Conservation (phyloP, 2,797 vertebrate species). For the Meriones psammophilus region DNA sequence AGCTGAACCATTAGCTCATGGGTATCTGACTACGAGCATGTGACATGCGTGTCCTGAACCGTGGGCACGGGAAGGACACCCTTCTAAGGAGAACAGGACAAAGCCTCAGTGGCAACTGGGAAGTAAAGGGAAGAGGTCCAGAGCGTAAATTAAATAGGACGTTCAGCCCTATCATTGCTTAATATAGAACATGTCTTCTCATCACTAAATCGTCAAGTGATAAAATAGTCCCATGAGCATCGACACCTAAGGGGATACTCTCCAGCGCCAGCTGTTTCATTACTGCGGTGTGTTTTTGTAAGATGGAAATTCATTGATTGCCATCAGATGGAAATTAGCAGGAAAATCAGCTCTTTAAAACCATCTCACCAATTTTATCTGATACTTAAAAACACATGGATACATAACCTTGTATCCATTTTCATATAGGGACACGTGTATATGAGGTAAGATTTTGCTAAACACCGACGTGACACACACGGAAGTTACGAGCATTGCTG, state of each 20-base stretch:
- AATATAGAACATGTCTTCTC: slow-evolving; percentile 17
- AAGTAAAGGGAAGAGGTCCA: not conserved
- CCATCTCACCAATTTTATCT: slow-evolving; percentile 68
- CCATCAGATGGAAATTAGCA: slow-evolving; percentile 74
- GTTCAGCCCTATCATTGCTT: not conserved
- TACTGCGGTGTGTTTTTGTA: slow-evolving; percentile 77
- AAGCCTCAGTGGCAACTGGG: not conserved
- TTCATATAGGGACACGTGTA: slow-evolving; percentile 63
- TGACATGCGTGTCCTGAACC: not conserved
- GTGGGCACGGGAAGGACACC: not conserved
- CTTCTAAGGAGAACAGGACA: not conserved
- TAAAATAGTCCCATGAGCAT: slow-evolving; percentile 43
- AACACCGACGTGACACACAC: not conserved
- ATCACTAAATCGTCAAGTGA: slow-evolving; percentile 40
- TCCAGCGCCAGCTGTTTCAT: slow-evolving; percentile 76
- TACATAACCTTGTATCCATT: slow-evolving; percentile 21
- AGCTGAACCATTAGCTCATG: not conserved
- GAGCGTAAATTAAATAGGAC: slow-evolving; percentile 21
- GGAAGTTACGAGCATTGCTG: not conserved
- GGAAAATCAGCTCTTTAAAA: slow-evolving; percentile 74
- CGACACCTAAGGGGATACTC: slow-evolving; percentile 62
- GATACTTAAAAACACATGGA: slow-evolving; percentile 62
- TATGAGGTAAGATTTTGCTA: slow-evolving; percentile 67
- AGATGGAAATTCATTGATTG: slow-evolving; percentile 81
- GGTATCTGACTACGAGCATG: not conserved